phyloP scores from a whole-genome alignment of 2,113 vertebrate species.

The Catharus bicknelli region DNA sequence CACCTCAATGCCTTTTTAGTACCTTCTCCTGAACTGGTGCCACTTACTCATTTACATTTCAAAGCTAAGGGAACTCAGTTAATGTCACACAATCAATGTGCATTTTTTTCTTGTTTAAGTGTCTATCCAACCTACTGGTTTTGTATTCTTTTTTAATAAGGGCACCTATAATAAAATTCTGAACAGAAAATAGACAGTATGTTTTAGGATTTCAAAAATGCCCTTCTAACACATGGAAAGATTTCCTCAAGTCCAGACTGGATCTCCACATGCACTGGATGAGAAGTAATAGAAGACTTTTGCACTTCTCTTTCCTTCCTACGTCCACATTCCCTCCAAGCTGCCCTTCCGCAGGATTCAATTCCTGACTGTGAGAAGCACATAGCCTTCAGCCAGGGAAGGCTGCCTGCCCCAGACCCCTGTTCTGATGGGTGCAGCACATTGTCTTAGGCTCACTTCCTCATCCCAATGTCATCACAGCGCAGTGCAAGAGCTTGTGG shows the following conservation, averaged over 20 bases:
- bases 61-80: not conserved
- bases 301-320: not conserved
- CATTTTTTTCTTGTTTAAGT: not conserved
- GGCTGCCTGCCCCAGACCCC: not conserved
- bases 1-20: not conserved
- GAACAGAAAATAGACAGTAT: not conserved
- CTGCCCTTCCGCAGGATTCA: not conserved
- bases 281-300: not conserved
- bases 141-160: not conserved
- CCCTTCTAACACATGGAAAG: not conserved
- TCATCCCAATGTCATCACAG: not conserved
- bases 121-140: not conserved
- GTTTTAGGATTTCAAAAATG: not conserved
- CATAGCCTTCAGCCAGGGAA: not conserved
- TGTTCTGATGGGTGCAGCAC: accelerated
- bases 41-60: not conserved
- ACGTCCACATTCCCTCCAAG: not conserved
- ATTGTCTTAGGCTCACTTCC: not conserved
- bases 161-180: not conserved
- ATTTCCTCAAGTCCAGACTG: not conserved
- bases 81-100: not conserved
- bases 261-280: not conserved
- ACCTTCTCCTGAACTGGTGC: not conserved
- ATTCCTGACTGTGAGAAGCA: not conserved
- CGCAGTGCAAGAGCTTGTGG: not conserved